Evolutionary conservation across 2,888 invertebrate genomes (phyloP), one percentile per base, ranked within the genome.

Genomic region (Cheilosia impressa): DNA sequence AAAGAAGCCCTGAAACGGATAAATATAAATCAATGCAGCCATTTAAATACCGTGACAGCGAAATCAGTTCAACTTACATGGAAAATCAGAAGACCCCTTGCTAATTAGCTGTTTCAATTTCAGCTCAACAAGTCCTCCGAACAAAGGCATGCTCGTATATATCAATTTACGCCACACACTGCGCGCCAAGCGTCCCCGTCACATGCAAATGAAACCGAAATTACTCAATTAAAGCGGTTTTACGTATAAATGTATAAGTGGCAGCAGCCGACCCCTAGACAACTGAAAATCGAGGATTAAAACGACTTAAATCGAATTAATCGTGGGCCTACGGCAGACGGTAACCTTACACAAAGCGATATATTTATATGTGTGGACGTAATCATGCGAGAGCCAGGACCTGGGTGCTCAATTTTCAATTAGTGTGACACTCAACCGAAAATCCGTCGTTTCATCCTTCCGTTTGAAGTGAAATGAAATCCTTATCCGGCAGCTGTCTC

Each of bases 401-500:
- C 24, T 6, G 50, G 57, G 19, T 52, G 52, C 50, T 62, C 77
- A 53, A 60, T 76, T 76, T 84, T 79, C 83, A 84, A 84, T 84
- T 79, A 84, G 69, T 75, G 73, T 31, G 79, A 69, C 58, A 69
- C 65, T 79, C 79, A 58, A 41, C 65, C 75, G 79, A 84, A 84
- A 84, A 69, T 79, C 83, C 83, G 60, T 45, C 71, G 71, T 77
- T 72, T 69, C 52, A 47, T 63, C 57, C 58, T 60, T 65, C 63
- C 79, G 68, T 73, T 69, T 69, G 83, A 66, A 69, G 83, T 69
- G 57, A 78, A 79, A 75, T 27, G 65, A 69, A 78, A 69, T 69
- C 79, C 79, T 75, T 84, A 84, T 79, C 83, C 52, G 68, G 17
- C 71, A 63, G 72, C 58, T 53, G 78, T 83, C 66, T 66, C 76